Conservation (phyloP, 1,140 invertebrate genomes). For the Plodia interpunctella region DNA sequence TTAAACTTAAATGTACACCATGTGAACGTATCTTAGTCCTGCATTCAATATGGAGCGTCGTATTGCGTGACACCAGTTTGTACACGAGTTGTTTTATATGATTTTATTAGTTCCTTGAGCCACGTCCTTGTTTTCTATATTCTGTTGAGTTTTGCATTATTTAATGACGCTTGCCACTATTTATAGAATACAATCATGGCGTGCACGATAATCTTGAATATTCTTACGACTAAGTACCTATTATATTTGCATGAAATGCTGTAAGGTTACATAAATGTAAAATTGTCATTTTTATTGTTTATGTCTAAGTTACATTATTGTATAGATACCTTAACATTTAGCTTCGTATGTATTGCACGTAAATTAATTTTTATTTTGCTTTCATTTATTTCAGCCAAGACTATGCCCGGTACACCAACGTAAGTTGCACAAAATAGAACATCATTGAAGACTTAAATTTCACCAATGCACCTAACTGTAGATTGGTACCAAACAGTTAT, state of each 20-base stretch:
- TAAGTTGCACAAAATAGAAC: constrained; percentile 24
- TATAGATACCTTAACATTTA: not conserved
- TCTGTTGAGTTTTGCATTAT: not conserved
- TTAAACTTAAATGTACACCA: not conserved
- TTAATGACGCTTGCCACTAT: not conserved
- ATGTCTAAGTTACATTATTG: not conserved
- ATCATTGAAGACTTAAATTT: constrained; percentile 12
- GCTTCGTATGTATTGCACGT: too few species aligned
- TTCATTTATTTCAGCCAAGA: constrained; percentile 54
- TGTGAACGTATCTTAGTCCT: not conserved
- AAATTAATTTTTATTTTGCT: constrained; percentile 23
- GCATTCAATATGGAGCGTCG: not conserved
- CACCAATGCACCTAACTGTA: not conserved
- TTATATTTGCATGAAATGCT: not conserved
- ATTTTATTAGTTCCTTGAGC: not conserved
- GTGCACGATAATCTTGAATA: not conserved
- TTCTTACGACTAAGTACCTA: not conserved
- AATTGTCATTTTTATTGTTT: too few species aligned
- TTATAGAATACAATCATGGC: not conserved
- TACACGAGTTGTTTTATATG: not conserved
- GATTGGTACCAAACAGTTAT: constrained; percentile 18
- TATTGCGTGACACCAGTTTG: not conserved
- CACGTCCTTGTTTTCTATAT: too few species aligned
- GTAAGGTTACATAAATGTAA: not conserved
- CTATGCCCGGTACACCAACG: constrained; percentile 52